These are phyloP conservation scores for Lacerta viridis DNA, from an alignment of 2,797 vertebrate species.

Conservation along the genomic window DNA sequence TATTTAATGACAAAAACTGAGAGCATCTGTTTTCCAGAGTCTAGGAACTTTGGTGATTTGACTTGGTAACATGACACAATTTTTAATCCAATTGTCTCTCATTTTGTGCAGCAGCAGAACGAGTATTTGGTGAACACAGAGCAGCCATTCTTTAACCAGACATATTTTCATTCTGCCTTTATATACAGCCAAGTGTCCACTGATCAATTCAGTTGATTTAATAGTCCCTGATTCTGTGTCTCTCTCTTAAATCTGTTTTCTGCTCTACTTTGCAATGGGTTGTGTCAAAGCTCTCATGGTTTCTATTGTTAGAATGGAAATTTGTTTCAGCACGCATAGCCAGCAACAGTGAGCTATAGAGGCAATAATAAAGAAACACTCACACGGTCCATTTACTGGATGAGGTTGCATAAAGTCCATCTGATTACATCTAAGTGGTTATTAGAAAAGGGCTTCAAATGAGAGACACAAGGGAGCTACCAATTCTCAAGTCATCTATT, in stretches of 20 bases:
- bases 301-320: slow-evolving; percentile 71
- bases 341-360: slow-evolving; percentile 65
- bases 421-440: slow-evolving; percentile 75
- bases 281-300: slow-evolving; percentile 67
- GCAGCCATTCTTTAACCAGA: slow-evolving; percentile 45
- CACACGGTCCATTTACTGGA: slow-evolving; percentile 74
- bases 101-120: slow-evolving; percentile 20
- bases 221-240: slow-evolving; percentile 41
- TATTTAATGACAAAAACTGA: neutral
- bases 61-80: slow-evolving; percentile 46
- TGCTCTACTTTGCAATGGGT: slow-evolving; percentile 60
- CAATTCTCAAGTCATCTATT: slow-evolving; percentile 67
- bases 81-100: slow-evolving; percentile 51
- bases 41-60: slow-evolving; percentile 33
- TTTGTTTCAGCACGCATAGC: slow-evolving; percentile 68
- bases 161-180: slow-evolving; percentile 37
- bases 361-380: slow-evolving; percentile 72
- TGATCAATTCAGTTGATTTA: slow-evolving; percentile 55
- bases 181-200: neutral
- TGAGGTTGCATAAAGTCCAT: slow-evolving; percentile 76
- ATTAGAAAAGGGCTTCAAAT: slow-evolving; percentile 72
- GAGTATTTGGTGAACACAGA: slow-evolving; percentile 33
- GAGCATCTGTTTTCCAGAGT: neutral
- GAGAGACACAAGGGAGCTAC: slow-evolving; percentile 58
- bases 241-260: slow-evolving; percentile 49